Evolutionary conservation across 1,140 invertebrate genomes (phyloP), one percentile per base, ranked within the genome.

Genomic region (Macrobrachium nipponense): DNA sequence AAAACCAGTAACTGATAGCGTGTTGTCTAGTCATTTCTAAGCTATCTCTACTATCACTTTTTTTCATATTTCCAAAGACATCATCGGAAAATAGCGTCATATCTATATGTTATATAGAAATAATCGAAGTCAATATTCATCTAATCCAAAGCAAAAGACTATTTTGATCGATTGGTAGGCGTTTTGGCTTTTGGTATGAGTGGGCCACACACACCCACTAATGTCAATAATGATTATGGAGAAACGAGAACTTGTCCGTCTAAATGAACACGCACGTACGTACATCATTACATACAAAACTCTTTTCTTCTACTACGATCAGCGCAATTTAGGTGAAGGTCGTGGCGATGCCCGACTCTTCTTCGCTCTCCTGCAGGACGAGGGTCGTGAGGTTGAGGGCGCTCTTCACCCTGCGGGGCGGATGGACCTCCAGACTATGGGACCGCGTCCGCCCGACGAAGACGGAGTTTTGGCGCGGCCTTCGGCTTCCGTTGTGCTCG

Each of bases 291-390:
- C 27, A 27, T 60, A 58, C 18, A 78, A 15, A 20, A 27, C 12
- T 20, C 27, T 17, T 23, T 5, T 20, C 27, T 17, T 23, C 10
- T 18, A 64, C 18, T 58, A 43, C 12, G 27, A 59, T 66, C 44
- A 15, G 17, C 51, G n/a, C 27, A 61, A 51, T 15, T 78, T 86
- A 86, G 36, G 84, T 75, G 77, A 80, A 51, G 23, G 84, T 86
- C 18, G 84, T 86, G 66, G 84, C 84, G 18, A 80, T 66, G 58
- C 78, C 85, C 15, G 79, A 79, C 73, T 87, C 85, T 59, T 87
- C 85, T 62, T 87, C 85, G 72, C 60, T 78, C 72, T 87, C 85
- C 85, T 87, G 85, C 36, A 87, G 77, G 44, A 87, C 85, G 36
- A 87, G 70, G 0, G 85, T 87, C 17, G 85, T 87, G 18, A 87